Evolutionary conservation across 2,797 vertebrate species (phyloP).

Genomic region (Podargus strigoides): DNA sequence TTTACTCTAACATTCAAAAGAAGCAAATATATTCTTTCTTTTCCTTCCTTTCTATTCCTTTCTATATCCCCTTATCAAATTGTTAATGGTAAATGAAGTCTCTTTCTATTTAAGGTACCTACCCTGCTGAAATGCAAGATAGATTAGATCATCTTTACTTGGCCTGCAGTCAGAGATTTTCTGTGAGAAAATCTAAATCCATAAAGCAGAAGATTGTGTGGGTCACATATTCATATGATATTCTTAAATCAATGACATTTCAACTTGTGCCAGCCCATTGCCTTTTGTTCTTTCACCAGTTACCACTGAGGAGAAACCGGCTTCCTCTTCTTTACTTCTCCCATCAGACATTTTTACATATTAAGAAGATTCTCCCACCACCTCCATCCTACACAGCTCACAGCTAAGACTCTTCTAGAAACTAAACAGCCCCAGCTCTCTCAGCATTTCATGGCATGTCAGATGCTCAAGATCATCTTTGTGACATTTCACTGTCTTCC

Average conservation of each 20-base stretch:
- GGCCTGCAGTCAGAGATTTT: not conserved
- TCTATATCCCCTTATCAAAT: not conserved
- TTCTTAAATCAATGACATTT: not conserved
- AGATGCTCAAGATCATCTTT: not conserved
- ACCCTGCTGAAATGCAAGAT: not conserved
- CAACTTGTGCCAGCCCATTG: not conserved
- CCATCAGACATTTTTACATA: not conserved
- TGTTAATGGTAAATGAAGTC: not conserved
- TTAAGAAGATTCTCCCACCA: not conserved
- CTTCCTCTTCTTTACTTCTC: not conserved
- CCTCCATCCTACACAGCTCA: not conserved
- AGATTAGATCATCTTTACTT: not conserved
- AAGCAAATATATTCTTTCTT: not conserved
- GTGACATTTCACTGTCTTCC: not conserved
- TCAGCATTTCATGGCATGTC: not conserved
- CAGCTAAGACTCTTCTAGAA: not conserved
- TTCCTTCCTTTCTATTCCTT: not conserved
- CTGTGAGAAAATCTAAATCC: not conserved
- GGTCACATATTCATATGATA: not conserved
- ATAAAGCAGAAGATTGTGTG: not conserved
- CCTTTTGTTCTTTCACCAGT: not conserved
- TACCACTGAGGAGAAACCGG: not conserved
- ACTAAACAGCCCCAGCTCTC: not conserved
- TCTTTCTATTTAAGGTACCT: not conserved
- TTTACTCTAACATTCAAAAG: not conserved